Conservation (phyloP, 1,140 invertebrate species). For the Eubasilissa regina region DNA sequence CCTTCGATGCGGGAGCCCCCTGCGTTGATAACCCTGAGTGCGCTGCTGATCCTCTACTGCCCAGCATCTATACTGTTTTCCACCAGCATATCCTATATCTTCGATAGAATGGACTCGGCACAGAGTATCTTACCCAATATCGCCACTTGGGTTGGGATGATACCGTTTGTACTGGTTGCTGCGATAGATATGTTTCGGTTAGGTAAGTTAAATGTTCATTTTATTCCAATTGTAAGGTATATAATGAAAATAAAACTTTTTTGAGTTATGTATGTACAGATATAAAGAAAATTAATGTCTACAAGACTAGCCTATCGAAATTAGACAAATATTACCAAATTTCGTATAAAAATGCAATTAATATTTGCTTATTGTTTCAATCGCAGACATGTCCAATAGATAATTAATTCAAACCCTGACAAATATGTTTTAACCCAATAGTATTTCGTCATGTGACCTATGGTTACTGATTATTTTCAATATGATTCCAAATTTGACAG, state of each 20-base stretch:
- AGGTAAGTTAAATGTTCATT: conserved; percentile 67
- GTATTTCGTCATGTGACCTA: too few species aligned
- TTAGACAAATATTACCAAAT: too few species aligned
- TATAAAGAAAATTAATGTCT: too few species aligned
- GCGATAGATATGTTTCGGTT: conserved; percentile 80
- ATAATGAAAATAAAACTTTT: not conserved
- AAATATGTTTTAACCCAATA: too few species aligned
- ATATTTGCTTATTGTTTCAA: too few species aligned
- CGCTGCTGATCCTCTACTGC: conserved; percentile 82
- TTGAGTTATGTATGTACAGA: too few species aligned
- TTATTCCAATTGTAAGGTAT: not conserved
- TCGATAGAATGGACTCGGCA: conserved; percentile 87
- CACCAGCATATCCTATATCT: conserved; percentile 84
- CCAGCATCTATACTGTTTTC: conserved; percentile 83
- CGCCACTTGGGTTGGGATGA: conserved; percentile 81
- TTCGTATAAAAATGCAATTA: too few species aligned
- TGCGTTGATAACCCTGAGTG: conserved; percentile 78
- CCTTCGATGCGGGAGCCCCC: conserved; percentile 79
- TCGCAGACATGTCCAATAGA: too few species aligned
- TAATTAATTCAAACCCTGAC: too few species aligned
- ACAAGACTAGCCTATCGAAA: too few species aligned
- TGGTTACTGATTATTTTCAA: too few species aligned
- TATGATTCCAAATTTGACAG: too few species aligned
- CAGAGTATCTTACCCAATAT: conserved; percentile 85
- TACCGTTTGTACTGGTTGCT: conserved; percentile 82